Conservation (phyloP, 2,888 invertebrate genomes). For the Macrosiphum euphorbiae region DNA sequence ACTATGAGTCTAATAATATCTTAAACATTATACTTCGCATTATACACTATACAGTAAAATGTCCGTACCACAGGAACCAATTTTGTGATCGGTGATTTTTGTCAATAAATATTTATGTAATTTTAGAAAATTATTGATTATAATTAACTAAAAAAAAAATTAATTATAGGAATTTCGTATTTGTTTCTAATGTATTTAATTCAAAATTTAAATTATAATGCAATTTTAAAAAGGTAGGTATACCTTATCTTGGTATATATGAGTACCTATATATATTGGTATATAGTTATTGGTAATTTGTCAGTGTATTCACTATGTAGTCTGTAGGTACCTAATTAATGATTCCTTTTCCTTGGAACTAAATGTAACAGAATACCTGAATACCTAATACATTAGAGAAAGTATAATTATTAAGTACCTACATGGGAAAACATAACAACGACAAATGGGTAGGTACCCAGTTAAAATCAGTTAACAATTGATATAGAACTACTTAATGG, state of each 20-base stretch:
- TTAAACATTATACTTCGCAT: not conserved
- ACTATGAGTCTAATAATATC: not conserved
- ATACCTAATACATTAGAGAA: not conserved
- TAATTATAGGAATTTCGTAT: not conserved
- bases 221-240: not conserved
- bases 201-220: not conserved
- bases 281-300: not conserved
- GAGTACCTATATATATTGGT: too few species aligned
- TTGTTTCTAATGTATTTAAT: not conserved
- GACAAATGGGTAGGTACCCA: not conserved
- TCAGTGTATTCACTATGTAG: not conserved
- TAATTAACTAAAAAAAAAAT: not conserved
- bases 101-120: not conserved
- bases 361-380: not conserved
- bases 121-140: not conserved
- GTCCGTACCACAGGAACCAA: not conserved
- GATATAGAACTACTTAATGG: not conserved
- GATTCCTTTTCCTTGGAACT: not conserved
- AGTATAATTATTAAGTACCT: not conserved
- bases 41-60: not conserved
- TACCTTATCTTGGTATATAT: too few species aligned
- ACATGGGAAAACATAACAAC: not conserved
- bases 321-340: not conserved
- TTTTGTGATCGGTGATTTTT: not conserved
- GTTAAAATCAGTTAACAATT: not conserved